Base-by-base conservation (phyloP, 2,888 invertebrate genomes). In the Dynastes hyllus region DNA sequence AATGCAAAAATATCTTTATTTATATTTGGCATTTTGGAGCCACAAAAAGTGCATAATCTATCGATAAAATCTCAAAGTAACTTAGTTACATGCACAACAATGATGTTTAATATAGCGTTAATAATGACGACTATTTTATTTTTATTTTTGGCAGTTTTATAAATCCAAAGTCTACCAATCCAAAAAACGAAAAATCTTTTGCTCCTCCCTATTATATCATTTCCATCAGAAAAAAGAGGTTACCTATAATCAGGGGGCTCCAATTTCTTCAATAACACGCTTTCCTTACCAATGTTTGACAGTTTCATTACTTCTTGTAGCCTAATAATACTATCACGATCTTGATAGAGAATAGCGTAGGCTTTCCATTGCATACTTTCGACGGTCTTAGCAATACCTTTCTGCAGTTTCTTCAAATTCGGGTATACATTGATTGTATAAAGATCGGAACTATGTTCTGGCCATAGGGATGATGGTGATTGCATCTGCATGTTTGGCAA, bases 341-440 rank as follows among this genome's bases (percentile, higher is more conserved):
- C 92, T 86, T 97, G 95, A 85, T 96, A 97, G 22, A 97, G 89
- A 73, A 96, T 92, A 0, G 95, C 94, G 86, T 95, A 96, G 80
- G 91, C 92, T 76, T 92, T 92, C 96, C 96, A 97, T 78, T 93
- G 90, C 89, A 94, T 92, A 78, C 92, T 91, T 80, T 91, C 91
- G 1, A 96, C 92, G 9, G 95, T 90, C 51, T 93, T 92, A 1
- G 93, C 92, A 79, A 92, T 92, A 0, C 93, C 95, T 88, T 91
- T 90, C 2, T 94, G 92, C 65, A 95, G 89, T 0, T 92, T 85
- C 27, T 92, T 91, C 1, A 94, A 92, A 78, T 95, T 92, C 0
- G 96, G 96, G 85, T 93, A 92, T 79, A 96, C 88, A 87, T 95
- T 96, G 82, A 95, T 87, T 78, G 77, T 79, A 3, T 51, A 55